Evolutionary conservation across 2,113 vertebrate genomes (phyloP), one percentile per base, ranked within the genome.

Genomic region (Lepus timidus): DNA sequence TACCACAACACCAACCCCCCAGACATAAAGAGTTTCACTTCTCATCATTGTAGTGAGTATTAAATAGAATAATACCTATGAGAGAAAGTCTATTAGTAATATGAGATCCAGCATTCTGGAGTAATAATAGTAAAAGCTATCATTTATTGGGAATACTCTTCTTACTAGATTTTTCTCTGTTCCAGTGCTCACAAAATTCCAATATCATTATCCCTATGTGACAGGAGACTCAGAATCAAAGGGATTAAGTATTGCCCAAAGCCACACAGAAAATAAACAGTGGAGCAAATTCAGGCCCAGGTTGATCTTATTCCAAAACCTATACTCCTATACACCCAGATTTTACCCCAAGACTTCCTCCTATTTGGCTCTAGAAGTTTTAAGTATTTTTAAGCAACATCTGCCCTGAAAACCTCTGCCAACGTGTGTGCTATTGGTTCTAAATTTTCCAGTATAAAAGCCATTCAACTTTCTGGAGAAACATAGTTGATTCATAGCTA

Each of bases 371-470:
- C 4, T 22, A 62, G 79, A 80, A 36, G 23, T 23, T 95, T 9
- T 11, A 44, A 44, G 6, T 44, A 79, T 39, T 17, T 76, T 44
- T 52, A 70, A 75, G 58, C 19, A 83, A 55, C 49, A 79, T 4
- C 14, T 75, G 19, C 39, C 13, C 33, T 31, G 17, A 79, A 55
- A 75, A 51, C 27, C 2, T 86, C 58, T 76, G 31, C 33, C 31
- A 36, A 73, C 9, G 8, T 91, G 64, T 70, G 27, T 80, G 23
- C 12, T 91, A 11, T n/a, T 79, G 80, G 31, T 55, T 81, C 31
- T 55, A 83, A 36, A 39, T 82, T 95, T 80, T 87, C 79, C 78
- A 52, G 4, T 61, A 51, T 67, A 62, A 73, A 91, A 95, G 83
- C 3, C 9, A 49, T 52, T 76, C 19, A 78, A 27, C 1, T 31